Evolutionary conservation across 2,888 invertebrate genomes (phyloP), one percentile per base, ranked within the genome.

Genomic region (Drosophila cognata): DNA sequence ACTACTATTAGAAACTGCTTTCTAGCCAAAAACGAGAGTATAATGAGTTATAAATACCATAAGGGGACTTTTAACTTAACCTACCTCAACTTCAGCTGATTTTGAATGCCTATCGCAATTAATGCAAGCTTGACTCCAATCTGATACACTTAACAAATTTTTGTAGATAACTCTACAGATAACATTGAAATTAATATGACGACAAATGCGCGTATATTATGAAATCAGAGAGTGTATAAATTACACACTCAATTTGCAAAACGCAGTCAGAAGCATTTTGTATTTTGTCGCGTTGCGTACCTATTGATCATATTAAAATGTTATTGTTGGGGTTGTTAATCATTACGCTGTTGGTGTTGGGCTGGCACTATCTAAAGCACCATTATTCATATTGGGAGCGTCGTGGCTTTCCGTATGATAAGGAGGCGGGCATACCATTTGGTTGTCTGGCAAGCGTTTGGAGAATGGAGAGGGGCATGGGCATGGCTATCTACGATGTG

Each of bases 391-490:
- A 95, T 79, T 96, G 96, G 96, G 91, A 93, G 36, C 93, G 92
- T 50, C 94, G 92, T 71, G 94, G 94, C 2, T 94, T 96, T 11
- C 92, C 94, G 0, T 94, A 94, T 28, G 94, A 95, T 0, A 90
- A 93, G 50, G 33, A 71, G 18, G 95, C 95, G 0, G 87, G 90
- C 11, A 94, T 95, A 76, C 95, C 95, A 0, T 95, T 95, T 81
- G 96, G 96, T 0, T 95, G 95, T 80, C 92, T 96, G 77, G 93
- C 92, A 64, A 93, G 94, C 46, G 94, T 95, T 13, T 94, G 95
- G 33, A 93, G 94, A 59, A 93, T 94, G 38, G 94, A 94, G 84
- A 93, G 94, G 66, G 95, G 95, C 75, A 94, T 96, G 92, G 95
- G 95, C 46, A 94, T 95, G 84, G 95, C 94, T 51, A 94, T 95